phyloP scores from a whole-genome alignment of 2,797 vertebrate species.

The Bradypodion pumilum region DNA sequence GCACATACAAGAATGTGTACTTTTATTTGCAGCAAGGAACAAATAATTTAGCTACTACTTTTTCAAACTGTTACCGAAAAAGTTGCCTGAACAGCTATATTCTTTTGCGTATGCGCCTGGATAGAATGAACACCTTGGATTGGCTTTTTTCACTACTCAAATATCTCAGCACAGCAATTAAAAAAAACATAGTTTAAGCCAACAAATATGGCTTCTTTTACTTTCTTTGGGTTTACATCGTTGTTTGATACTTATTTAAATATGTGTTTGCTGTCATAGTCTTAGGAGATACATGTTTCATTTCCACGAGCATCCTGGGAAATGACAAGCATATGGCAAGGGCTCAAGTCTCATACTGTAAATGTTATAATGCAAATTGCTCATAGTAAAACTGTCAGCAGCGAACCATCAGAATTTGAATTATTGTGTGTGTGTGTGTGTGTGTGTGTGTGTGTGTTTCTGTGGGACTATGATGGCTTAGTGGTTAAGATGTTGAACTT shows the following conservation, averaged over 20 bases:
- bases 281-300: constrained; percentile 41
- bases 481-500: too few species aligned
- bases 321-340: constrained; percentile 28
- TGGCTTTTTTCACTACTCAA: not conserved
- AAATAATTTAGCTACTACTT: not conserved
- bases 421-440: not conserved
- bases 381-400: constrained; percentile 32
- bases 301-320: constrained; percentile 36
- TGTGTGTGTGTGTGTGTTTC: not conserved
- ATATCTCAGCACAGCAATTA: not conserved
- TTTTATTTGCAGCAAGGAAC: not conserved
- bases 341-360: constrained; percentile 44
- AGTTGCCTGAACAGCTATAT: not conserved
- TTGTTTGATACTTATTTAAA: constrained; percentile 41
- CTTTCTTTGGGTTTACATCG: constrained; percentile 24
- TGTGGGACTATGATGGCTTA: too few species aligned
- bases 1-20: not conserved
- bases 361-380: constrained; percentile 40
- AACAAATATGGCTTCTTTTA: constrained; percentile 34
- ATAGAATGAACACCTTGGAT: not conserved
- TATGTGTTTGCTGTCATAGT: constrained; percentile 25
- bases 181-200: not conserved
- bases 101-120: not conserved
- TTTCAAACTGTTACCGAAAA: not conserved
- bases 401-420: constrained; percentile 23